These are phyloP conservation scores for Channa maculata DNA, from an alignment of 2,113 vertebrate genomes.

Conservation along the genomic window DNA sequence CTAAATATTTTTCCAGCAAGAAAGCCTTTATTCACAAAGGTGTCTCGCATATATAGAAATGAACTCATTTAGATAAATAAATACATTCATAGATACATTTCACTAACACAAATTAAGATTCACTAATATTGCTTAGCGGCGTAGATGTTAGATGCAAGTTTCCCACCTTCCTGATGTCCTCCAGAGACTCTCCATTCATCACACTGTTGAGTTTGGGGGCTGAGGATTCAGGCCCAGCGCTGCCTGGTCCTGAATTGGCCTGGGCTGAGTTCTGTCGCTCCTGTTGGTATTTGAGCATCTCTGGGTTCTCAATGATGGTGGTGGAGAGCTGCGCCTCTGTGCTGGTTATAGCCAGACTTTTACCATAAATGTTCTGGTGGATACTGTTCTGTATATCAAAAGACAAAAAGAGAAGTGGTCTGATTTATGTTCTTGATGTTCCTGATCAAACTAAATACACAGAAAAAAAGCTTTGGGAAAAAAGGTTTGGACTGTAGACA, in stretches of 20 bases:
- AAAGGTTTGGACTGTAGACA: no score
- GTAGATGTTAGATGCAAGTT: no score
- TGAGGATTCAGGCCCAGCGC: slow-evolving; percentile 69
- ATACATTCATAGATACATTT: no score
- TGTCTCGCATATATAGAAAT: no score
- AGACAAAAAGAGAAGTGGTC: background rate
- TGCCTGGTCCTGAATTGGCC: slow-evolving; percentile 13
- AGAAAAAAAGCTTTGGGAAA: no score
- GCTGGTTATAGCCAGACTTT: slow-evolving; percentile 94
- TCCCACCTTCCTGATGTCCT: slow-evolving; percentile 95
- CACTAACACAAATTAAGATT: no score
- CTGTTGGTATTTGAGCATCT: slow-evolving; percentile 97
- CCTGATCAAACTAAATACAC: no score
- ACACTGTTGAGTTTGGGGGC: slow-evolving; percentile 91
- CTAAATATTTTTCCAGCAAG: no score
- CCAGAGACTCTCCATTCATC: slow-evolving; percentile 96
- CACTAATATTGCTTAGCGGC: no score
- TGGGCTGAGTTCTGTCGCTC: slow-evolving; percentile 85
- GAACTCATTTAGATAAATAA: no score
- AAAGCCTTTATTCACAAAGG: no score
- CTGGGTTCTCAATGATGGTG: slow-evolving; percentile 97
- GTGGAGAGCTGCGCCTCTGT: slow-evolving; percentile 93
- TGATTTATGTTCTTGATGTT: background rate
- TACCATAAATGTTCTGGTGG: slow-evolving; percentile 97
- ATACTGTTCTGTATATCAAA: slow-evolving; percentile 88